Percentiles rank a stretch among this genome's conserved stretches.
phyloP scores from a whole-genome alignment of 2,797 vertebrate genomes.

The Bradypodion ventrale region DNA sequence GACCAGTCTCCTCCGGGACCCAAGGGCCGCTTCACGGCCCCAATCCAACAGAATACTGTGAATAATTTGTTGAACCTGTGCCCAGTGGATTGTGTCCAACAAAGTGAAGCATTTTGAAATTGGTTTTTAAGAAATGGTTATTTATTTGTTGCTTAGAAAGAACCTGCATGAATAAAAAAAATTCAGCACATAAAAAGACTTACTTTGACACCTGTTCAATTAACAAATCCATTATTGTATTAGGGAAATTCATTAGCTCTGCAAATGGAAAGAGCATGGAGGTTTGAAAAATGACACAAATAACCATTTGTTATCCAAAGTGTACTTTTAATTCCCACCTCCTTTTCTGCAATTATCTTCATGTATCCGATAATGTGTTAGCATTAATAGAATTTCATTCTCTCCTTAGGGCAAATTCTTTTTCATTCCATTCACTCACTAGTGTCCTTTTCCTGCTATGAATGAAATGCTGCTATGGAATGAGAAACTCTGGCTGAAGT shows the following conservation, averaged over 20 bases:
- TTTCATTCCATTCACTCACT: not conserved
- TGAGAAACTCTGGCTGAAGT: too few species aligned
- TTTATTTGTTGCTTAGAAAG: constrained; percentile 15
- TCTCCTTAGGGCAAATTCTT: not conserved
- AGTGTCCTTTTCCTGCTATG: not conserved
- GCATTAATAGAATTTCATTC: not conserved
- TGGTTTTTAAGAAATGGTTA: constrained; percentile 7
- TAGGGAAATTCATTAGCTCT: constrained; percentile 12
- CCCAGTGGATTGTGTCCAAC: not conserved
- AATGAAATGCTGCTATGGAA: too few species aligned
- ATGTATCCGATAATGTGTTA: not conserved
- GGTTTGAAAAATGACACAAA: not conserved
- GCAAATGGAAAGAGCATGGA: not conserved
- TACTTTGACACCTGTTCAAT: constrained; percentile 17
- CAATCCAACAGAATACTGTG: too few species aligned
- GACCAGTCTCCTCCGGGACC: too few species aligned
- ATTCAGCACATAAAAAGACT: constrained; percentile 22
- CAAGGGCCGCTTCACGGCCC: too few species aligned
- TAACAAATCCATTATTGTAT: constrained; percentile 27
- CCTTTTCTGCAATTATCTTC: not conserved
- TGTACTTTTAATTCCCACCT: not conserved
- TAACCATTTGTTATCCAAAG: not conserved
- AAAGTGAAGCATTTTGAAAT: constrained; percentile 10
- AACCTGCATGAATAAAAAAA: not conserved
- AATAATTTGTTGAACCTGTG: constrained; percentile 1